These are phyloP conservation scores for Semibalanus balanoides DNA, from an alignment of 1,140 invertebrate genomes.

Conservation along the genomic window DNA sequence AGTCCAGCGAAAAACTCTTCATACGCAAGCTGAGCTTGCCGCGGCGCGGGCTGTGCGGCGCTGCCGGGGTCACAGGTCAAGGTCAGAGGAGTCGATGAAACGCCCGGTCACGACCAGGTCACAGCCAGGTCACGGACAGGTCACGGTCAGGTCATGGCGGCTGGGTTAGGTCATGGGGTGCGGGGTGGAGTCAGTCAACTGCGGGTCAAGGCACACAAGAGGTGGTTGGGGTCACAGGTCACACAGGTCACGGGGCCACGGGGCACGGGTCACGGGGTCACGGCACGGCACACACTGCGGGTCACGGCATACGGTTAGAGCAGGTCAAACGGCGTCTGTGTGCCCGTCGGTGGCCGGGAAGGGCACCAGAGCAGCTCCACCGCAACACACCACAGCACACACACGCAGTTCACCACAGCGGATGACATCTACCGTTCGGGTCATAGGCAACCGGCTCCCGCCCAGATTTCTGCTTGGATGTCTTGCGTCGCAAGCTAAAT, in stretches of 20 bases:
- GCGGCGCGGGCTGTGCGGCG: constrained; percentile 83
- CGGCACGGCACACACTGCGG: too few relatives aligned
- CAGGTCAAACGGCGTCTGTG: not conserved
- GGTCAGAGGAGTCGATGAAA: too few relatives aligned
- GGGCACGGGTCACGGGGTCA: not conserved
- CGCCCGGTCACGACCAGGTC: too few relatives aligned
- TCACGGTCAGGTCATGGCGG: constrained; percentile 29
- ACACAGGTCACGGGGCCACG: not conserved
- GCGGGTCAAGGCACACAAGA: constrained; percentile 36
- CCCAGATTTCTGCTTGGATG: not conserved
- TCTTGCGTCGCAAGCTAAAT: not conserved
- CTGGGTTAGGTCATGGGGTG: constrained; percentile 30
- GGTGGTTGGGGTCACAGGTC: constrained; percentile 18
- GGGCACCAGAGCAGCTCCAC: not conserved
- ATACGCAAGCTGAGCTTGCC: constrained; percentile 91
- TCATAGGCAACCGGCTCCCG: not conserved
- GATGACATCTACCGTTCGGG: not conserved
- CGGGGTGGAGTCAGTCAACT: constrained; percentile 26
- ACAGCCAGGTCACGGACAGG: constrained; percentile 18
- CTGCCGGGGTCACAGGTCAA: constrained; percentile 37
- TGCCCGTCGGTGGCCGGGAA: too few relatives aligned
- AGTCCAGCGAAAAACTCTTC: constrained; percentile 93
- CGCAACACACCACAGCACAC: not conserved
- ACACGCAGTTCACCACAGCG: not conserved
- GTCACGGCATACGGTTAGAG: too few relatives aligned